Base-by-base conservation (phyloP, 2,113 vertebrate genomes). In the Nansenia antarctica region DNA sequence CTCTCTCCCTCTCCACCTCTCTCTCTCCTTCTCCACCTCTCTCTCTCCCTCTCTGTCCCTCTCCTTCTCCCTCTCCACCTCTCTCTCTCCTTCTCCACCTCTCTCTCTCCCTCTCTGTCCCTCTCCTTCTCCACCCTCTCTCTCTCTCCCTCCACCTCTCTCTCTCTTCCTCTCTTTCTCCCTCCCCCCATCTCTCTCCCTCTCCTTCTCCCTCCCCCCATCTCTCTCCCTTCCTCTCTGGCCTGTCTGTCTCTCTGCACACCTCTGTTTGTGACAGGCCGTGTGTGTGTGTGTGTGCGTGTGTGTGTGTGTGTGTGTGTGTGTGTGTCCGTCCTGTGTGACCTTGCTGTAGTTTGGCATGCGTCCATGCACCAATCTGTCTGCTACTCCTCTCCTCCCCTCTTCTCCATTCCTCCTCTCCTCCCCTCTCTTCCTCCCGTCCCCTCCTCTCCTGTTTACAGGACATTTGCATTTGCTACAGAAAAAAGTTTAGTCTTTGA, bases 401-500 rank as follows among this genome's bases (percentile, higher is more conserved):
- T n/a, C n/a, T n/a, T n/a, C n/a, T n/a, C n/a, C n/a, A n/a, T n/a
- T n/a, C n/a, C n/a, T n/a, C n/a, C n/a, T 32, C 37, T 30, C 35
- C 35, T 6, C 35, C 35, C 11, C 11, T 11, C 35, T 37, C 4
- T 37, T 37, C 35, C 11, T 37, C 35, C 5, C 11, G 35, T n/a
- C n/a, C n/a, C n/a, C n/a, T n/a, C 2, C 15, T 35, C 15, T 18
- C 68, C 67, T 75, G 69, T 82, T 82, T 84, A 82, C 80, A 77
- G 80, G 80, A 85, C 72, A 86, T 79, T 73, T 77, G 71, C 74
- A 81, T 86, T 74, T 69, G 53, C 67, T 63, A 59, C 75, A 35
- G 70, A 67, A 74, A 26, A 57, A 35, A 47, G 29, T 79, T 73
- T 78, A 74, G 78, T 80, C 80, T 78, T 55, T 35, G 18, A 64